phyloP scores from a whole-genome alignment of 2,113 vertebrate species.

The Phaethon lepturus region DNA sequence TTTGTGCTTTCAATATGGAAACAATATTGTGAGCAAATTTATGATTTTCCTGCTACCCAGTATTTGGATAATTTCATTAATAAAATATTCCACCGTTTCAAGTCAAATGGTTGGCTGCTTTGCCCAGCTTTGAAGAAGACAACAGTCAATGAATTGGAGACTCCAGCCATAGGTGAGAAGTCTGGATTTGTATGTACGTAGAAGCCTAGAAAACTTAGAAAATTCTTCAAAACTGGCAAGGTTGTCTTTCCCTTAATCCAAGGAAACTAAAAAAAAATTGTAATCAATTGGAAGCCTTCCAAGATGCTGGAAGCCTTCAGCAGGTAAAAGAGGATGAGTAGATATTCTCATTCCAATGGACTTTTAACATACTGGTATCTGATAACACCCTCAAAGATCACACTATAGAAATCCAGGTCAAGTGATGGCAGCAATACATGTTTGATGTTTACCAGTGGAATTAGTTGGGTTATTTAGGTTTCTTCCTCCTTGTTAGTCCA shows the following conservation, averaged over 20 bases:
- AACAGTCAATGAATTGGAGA: not conserved
- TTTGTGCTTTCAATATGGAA: not conserved
- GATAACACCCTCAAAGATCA: not conserved
- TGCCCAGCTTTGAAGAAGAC: not conserved
- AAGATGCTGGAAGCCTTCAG: not conserved
- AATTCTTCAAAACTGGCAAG: not conserved
- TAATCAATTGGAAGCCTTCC: not conserved
- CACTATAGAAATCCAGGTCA: not conserved
- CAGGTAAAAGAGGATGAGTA: not conserved
- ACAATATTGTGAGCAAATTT: not conserved
- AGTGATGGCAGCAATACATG: not conserved
- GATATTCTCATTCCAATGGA: not conserved
- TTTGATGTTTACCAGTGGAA: not conserved
- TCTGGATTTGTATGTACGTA: not conserved
- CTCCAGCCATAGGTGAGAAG: not conserved
- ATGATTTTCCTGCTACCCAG: not conserved
- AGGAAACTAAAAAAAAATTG: not conserved
- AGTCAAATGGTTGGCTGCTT: not conserved
- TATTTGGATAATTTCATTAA: not conserved
- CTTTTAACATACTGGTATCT: not conserved
- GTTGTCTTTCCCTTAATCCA: not conserved
- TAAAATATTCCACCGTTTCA: not conserved
- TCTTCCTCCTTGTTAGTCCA: not conserved
- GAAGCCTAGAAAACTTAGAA: not conserved
- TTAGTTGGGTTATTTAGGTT: not conserved